These are phyloP conservation scores for Marmota monax DNA, from an alignment of 2,113 vertebrate genomes.

Conservation along the genomic window DNA sequence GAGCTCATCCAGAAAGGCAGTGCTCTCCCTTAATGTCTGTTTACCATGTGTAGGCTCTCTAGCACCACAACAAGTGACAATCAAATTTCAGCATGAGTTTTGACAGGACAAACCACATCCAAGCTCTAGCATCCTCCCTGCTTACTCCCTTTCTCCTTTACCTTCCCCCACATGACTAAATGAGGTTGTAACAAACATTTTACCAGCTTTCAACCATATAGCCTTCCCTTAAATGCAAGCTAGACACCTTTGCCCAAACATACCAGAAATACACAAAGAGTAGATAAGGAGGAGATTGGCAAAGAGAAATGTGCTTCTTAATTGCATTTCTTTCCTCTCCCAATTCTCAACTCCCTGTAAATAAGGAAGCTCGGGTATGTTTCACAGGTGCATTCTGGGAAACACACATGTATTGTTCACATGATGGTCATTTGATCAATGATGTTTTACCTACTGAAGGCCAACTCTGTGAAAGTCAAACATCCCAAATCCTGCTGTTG, in stretches of 20 bases:
- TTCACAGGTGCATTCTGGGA: background rate
- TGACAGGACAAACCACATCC: background rate
- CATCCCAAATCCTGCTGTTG: background rate
- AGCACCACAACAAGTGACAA: too few species aligned
- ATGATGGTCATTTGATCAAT: background rate
- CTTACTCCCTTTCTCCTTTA: background rate
- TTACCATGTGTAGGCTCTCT: background rate
- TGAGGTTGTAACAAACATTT: background rate
- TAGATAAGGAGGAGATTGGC: background rate
- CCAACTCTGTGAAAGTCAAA: background rate
- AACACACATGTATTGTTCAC: too few species aligned
- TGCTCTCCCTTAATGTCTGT: too few species aligned
- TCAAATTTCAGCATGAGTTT: background rate
- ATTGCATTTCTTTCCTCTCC: background rate
- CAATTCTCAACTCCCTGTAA: background rate
- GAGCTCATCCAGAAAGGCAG: background rate
- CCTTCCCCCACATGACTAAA: background rate
- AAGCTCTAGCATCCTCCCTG: background rate
- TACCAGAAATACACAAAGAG: background rate
- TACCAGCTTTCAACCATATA: background rate
- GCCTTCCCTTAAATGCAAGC: background rate
- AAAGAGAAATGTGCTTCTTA: background rate
- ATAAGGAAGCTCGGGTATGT: background rate
- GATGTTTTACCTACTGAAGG: constrained; percentile 13
- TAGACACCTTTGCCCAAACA: background rate